Base-by-base conservation (phyloP, 1,140 invertebrate species). In the Stenopsyche tienmushanensis region DNA sequence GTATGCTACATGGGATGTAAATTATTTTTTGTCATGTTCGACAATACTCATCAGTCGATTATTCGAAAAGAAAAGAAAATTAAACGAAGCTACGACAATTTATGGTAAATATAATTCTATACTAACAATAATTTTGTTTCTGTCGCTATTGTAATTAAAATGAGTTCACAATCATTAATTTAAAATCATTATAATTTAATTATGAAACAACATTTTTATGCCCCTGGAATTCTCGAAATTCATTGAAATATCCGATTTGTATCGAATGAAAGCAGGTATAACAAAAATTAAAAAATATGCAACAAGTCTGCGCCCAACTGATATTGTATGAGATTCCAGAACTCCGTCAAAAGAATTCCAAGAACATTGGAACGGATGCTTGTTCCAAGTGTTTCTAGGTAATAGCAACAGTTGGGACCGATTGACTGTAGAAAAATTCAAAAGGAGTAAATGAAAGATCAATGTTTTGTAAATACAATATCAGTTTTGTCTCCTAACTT, bases 1-100 rank as follows among this genome's bases (percentile, higher is more conserved):
- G 8, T 92, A 90, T 71, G 76, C 90, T 13, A 80, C 89, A 29
- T 88, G 87, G 74, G 90, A 92, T 76, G 86, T 91, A 0, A 88
- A 91, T 75, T 91, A 92, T 71, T 91, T 90, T 69, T 69, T 91
- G 23, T 82, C 89, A 62, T 81, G 87, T 39, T 74, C 80, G 2
- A 83, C 86, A 47, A 89, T 86, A 0, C 80, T 91, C 2, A 77
- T 75, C 10, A 86, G 87, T 0, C 81, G 84, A 68, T 70, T 90
- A 3, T 87, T 90, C 53, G 81, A 88, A 73, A 85, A 86, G 71
- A 89, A 84, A 71, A 82, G 81, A 62, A 88, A 87, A 66, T 74
- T 89, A 10, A 85, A 87, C 64, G 88, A 90, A 18, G 81, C 82
- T 0, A 86, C 86, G 3, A 83, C 83, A 8, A 88, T 90, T 75